Evolutionary conservation across 2,797 vertebrate genomes (phyloP).

Genomic region (Sebastes dallii): DNA sequence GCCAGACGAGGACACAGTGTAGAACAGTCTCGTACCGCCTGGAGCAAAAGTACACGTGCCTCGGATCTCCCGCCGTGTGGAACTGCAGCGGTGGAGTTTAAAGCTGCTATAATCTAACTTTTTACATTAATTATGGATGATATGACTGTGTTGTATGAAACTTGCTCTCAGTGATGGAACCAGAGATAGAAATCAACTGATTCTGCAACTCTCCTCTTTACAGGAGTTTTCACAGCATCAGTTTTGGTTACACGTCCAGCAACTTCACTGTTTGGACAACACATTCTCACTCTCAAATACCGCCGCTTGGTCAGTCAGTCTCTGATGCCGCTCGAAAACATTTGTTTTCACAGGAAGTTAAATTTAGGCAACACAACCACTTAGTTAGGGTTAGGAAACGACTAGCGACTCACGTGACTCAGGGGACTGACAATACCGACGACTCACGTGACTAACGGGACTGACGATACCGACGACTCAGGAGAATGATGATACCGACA

Average conservation of each 20-base stretch:
- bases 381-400: no score
- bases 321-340: no score
- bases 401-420: no score
- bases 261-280: not conserved
- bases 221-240: not conserved
- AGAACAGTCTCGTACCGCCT: not conserved
- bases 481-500: no score
- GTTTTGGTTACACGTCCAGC: not conserved
- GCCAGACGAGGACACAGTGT: conserved; percentile 13
- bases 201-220: not conserved
- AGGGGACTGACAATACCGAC: no score
- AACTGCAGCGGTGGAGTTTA: not conserved
- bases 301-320: no score
- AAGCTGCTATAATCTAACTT: not conserved
- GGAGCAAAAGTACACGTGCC: conserved; percentile 5
- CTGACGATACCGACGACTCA: no score
- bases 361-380: no score
- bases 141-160: not conserved
- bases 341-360: no score
- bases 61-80: not conserved
- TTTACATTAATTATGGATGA: not conserved
- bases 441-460: no score
- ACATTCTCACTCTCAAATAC: no score
- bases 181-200: not conserved
- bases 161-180: not conserved